phyloP scores from a whole-genome alignment of 2,113 vertebrate genomes.

The Antennarius striatus region DNA sequence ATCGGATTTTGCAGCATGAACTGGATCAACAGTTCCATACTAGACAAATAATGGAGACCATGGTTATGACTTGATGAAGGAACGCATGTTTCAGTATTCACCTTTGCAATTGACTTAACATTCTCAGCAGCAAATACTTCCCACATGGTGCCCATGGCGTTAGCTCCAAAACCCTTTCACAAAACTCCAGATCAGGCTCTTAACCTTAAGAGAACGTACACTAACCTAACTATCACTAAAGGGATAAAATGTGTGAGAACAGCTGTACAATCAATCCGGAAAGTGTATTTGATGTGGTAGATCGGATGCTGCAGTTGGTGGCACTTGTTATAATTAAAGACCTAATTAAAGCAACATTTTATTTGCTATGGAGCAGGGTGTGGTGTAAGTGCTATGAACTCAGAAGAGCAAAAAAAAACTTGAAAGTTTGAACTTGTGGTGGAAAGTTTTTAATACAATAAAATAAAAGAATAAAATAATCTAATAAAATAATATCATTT shows the following conservation, averaged over 20 bases:
- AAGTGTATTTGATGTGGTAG: slow-evolving; percentile 34
- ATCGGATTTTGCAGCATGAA: slow-evolving; percentile 66
- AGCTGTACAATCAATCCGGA: slow-evolving; percentile 45
- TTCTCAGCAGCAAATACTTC: slow-evolving; percentile 24
- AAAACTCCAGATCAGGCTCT: too few relatives aligned
- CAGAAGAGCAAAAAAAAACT: slow-evolving; percentile 20
- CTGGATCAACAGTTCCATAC: slow-evolving; percentile 58
- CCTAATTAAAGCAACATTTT: slow-evolving; percentile 50
- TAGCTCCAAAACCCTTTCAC: too few relatives aligned
- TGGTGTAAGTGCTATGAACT: slow-evolving; percentile 22
- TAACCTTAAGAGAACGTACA: too few relatives aligned
- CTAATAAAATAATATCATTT: too few relatives aligned
- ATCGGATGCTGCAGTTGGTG: slow-evolving; percentile 38
- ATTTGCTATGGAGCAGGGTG: slow-evolving; percentile 33
- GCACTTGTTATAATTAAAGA: slow-evolving; percentile 55
- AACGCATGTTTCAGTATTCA: slow-evolving; percentile 18
- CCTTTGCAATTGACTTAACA: slow-evolving; percentile 14
- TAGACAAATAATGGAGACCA: slow-evolving; percentile 63
- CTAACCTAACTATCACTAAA: neutral
- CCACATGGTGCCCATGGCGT: too few relatives aligned
- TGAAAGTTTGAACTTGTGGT: slow-evolving; percentile 45
- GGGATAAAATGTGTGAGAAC: slow-evolving; percentile 11
- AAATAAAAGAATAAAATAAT: too few relatives aligned
- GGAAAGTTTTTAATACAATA: too few relatives aligned
- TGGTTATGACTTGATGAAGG: slow-evolving; percentile 48